Evolutionary conservation across 2,888 invertebrate species (phyloP).

Genomic region (Bhutanitis thaidina): DNA sequence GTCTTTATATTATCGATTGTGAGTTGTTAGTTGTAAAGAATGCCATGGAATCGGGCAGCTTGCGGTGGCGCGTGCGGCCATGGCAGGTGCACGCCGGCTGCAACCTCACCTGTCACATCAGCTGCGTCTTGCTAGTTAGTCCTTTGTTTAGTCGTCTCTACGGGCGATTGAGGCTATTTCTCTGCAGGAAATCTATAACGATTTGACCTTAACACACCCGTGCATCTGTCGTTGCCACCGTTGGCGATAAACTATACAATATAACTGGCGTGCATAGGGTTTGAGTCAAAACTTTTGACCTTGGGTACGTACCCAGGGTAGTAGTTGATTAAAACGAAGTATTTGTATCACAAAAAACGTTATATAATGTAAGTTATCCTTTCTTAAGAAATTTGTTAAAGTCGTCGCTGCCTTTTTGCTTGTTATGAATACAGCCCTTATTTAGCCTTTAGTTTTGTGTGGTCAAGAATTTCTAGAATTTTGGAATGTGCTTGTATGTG

Average conservation of each 20-base stretch:
- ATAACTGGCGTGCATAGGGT: too few relatives aligned
- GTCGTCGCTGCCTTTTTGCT: too few relatives aligned
- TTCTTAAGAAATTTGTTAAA: too few relatives aligned
- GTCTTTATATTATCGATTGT: slow-evolving; percentile 41
- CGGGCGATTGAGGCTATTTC: slow-evolving; percentile 19
- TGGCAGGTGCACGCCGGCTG: slow-evolving; percentile 72
- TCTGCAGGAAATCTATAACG: slow-evolving; percentile 13
- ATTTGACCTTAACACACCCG: slow-evolving; percentile 18
- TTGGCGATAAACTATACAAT: background rate
- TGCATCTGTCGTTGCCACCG: slow-evolving; percentile 18
- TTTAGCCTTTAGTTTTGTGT: too few relatives aligned
- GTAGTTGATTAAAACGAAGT: too few relatives aligned
- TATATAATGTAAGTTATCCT: too few relatives aligned
- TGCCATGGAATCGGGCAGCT: slow-evolving; percentile 62
- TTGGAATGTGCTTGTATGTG: too few relatives aligned
- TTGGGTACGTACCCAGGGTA: too few relatives aligned
- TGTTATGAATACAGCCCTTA: too few relatives aligned
- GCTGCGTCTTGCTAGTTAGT: slow-evolving; percentile 62
- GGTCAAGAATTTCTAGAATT: too few relatives aligned
- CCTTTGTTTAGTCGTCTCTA: slow-evolving; percentile 40
- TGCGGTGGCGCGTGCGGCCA: slow-evolving; percentile 61
- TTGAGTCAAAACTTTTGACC: too few relatives aligned
- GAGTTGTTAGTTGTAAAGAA: slow-evolving; percentile 47
- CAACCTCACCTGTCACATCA: slow-evolving; percentile 74
- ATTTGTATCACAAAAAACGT: too few relatives aligned